Evolutionary conservation across 2,888 invertebrate genomes (phyloP).

Genomic region (Drosophila robusta): DNA sequence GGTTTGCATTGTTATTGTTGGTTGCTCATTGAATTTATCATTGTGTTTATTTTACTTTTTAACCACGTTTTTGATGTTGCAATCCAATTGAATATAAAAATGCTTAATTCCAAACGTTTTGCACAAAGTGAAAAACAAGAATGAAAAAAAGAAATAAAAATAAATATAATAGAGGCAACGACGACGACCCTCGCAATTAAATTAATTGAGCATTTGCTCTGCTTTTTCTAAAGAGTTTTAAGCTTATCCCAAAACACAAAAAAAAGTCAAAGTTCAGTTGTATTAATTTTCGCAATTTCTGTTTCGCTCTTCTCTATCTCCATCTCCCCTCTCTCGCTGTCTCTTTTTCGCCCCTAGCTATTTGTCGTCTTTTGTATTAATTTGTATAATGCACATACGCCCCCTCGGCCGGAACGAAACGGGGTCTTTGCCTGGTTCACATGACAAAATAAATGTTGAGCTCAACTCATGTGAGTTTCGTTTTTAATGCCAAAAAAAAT

Average conservation of each 20-base stretch:
- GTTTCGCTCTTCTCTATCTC: not conserved
- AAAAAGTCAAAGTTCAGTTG: conserved; percentile 53
- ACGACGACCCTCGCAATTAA: conserved; percentile 28
- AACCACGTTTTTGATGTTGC: conserved; percentile 18
- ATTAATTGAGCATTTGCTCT: conserved; percentile 51
- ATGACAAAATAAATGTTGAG: conserved; percentile 50
- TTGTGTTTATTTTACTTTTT: not conserved
- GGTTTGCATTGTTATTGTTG: conserved; percentile 27
- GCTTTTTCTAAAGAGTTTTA: conserved; percentile 31
- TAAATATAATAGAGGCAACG: conserved; percentile 9
- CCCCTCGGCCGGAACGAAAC: conserved; percentile 34
- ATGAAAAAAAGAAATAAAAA: not conserved
- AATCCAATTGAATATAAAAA: conserved; percentile 5
- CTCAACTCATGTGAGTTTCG: conserved; percentile 34
- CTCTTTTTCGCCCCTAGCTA: not conserved
- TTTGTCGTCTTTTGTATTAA: conserved; percentile 50
- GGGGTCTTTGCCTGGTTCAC: conserved; percentile 33
- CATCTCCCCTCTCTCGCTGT: not conserved
- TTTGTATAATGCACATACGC: conserved; percentile 66
- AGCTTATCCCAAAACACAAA: conserved; percentile 17
- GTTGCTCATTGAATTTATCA: conserved; percentile 22
- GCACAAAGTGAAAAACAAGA: conserved; percentile 17
- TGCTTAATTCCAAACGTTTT: conserved; percentile 44
- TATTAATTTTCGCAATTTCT: conserved; percentile 33
- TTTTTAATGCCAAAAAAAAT: conserved; percentile 50